Evolutionary conservation across 2,888 invertebrate genomes (phyloP).

Genomic region (Cremastinae sp.): DNA sequence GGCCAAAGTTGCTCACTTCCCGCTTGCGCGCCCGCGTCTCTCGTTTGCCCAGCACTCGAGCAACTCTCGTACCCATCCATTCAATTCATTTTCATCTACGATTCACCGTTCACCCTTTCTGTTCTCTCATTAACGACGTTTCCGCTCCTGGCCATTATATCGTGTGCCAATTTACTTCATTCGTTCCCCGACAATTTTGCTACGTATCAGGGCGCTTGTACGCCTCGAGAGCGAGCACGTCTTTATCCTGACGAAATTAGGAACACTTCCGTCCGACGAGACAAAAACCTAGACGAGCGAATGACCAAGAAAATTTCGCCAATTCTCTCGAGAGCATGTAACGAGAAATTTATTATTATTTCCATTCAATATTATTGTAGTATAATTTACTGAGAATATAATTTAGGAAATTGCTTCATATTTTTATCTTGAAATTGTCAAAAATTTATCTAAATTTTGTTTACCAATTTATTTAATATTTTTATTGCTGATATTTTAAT

Average conservation of each 20-base stretch:
- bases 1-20: constrained; percentile 77
- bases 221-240: neutral
- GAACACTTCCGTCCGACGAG: constrained; percentile 50
- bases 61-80: constrained; percentile 71
- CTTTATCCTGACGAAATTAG: constrained; percentile 54
- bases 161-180: constrained; percentile 40
- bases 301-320: neutral
- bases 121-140: constrained; percentile 77
- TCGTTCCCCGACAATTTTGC: constrained; percentile 23
- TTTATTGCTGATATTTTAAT: too few relatives aligned
- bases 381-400: too few relatives aligned
- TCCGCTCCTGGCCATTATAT: constrained; percentile 69
- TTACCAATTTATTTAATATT: neutral
- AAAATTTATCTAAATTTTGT: neutral
- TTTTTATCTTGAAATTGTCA: neutral
- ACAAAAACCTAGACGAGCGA: constrained; percentile 13
- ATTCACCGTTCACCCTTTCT: constrained; percentile 75
- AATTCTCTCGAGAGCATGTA: neutral
- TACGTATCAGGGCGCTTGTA: neutral
- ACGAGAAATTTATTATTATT: too few relatives aligned
- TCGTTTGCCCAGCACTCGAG: constrained; percentile 70
- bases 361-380: too few relatives aligned
- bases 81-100: constrained; percentile 79
- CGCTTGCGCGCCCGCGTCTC: constrained; percentile 73
- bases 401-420: too few relatives aligned